Percentiles rank a stretch among this genome's conserved stretches.
These are phyloP conservation scores for Dysdera silvatica DNA, from an alignment of 1,140 invertebrate genomes.

Conservation along the genomic window DNA sequence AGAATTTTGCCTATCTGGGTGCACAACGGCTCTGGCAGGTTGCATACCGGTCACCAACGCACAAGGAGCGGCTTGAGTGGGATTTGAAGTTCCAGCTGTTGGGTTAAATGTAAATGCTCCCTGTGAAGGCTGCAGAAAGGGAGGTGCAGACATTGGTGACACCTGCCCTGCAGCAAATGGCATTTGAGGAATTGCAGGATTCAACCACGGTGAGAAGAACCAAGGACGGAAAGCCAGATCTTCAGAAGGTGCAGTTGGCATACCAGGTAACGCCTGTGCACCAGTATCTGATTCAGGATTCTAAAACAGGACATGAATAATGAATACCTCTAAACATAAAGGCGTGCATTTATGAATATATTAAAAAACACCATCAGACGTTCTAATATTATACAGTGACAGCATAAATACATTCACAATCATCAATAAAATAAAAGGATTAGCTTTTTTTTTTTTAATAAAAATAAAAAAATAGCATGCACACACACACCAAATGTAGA, in stretches of 20 bases:
- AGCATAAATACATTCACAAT: no score
- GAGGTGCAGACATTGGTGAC: neutral
- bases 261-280: no score
- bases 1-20: slow-evolving; percentile 13
- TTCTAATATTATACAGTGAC: no score
- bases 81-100: neutral
- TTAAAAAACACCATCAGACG: no score
- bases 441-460: no score
- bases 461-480: no score
- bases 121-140: slow-evolving; percentile 12
- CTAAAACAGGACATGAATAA: slow-evolving; percentile 1
- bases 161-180: neutral
- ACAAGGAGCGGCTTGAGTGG: neutral
- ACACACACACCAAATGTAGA: no score
- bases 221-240: slow-evolving; percentile 6
- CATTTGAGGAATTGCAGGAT: neutral
- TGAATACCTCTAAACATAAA: no score
- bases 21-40: slow-evolving; percentile 16
- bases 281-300: neutral
- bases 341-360: no score
- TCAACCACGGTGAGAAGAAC: slow-evolving; percentile 9
- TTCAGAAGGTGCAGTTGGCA: slow-evolving; percentile 1
- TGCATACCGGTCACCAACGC: neutral
- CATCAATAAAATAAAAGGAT: no score
- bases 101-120: no score